Conservation (phyloP, 2,888 invertebrate genomes). For the Drosophila kanekoi region DNA sequence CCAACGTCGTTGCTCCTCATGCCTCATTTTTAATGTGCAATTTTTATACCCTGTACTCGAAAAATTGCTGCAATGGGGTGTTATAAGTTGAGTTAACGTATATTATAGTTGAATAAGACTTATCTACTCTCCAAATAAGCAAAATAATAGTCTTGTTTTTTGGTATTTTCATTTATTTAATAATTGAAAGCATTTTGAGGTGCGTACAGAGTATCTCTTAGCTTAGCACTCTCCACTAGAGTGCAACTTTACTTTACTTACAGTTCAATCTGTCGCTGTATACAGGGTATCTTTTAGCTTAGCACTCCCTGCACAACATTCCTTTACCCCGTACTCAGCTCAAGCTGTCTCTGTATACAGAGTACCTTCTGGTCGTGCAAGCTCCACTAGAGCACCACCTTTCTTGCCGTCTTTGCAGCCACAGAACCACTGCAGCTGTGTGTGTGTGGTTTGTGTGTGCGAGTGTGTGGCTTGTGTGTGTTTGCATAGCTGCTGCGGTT, state of each 20-base stretch:
- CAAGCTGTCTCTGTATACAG: neutral
- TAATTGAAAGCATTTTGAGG: too few species aligned
- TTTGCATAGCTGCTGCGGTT: constrained; percentile 73
- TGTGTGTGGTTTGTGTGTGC: constrained; percentile 9
- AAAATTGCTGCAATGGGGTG: neutral
- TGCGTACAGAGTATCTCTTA: too few species aligned
- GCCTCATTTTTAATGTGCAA: constrained; percentile 77
- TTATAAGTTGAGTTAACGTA: too few species aligned
- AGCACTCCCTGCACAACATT: too few species aligned
- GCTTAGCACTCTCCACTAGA: too few species aligned
- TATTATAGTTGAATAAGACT: neutral
- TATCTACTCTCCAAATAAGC: too few species aligned
- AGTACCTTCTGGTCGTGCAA: neutral
- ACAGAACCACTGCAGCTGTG: constrained; percentile 15
- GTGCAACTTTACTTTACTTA: too few species aligned
- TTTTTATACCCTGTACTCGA: constrained; percentile 27
- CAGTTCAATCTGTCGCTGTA: too few species aligned
- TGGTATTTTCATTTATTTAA: too few species aligned
- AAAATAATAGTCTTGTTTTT: too few species aligned
- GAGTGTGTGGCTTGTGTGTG: constrained; percentile 47
- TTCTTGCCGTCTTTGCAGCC: neutral
- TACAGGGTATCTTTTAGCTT: too few species aligned
- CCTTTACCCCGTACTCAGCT: too few species aligned
- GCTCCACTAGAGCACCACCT: neutral
- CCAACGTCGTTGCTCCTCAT: constrained; percentile 55